Percentiles rank a stretch among this genome's conserved stretches.
phyloP scores from a whole-genome alignment of 2,888 invertebrate species.

The Oligia fasciuncula region DNA sequence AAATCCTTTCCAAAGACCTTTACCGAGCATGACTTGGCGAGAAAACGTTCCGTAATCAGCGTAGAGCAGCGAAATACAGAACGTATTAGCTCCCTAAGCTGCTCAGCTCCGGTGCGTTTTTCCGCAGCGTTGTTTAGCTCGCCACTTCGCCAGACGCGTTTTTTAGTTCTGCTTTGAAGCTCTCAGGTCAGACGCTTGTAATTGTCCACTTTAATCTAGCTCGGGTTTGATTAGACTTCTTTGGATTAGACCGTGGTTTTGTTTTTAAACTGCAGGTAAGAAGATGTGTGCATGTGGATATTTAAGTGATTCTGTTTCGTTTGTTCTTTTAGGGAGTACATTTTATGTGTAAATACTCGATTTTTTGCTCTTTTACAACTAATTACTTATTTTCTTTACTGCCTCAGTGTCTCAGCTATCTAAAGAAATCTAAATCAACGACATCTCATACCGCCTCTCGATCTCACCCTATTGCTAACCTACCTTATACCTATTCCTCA shows the following conservation, averaged over 20 bases:
- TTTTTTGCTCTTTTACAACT: no score
- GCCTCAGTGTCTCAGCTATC: not conserved
- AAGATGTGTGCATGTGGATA: not conserved
- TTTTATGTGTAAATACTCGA: not conserved
- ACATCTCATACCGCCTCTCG: not conserved
- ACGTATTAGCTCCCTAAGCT: no score
- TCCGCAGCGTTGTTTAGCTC: slow-evolving; percentile 17
- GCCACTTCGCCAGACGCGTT: slow-evolving; percentile 33
- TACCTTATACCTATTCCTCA: not conserved
- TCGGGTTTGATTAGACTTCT: slow-evolving; percentile 26
- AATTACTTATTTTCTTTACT: not conserved
- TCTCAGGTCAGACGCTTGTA: slow-evolving; percentile 26
- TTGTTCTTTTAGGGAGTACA: no score
- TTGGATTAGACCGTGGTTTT: not conserved
- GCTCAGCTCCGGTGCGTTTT: no score
- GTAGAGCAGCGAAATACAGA: slow-evolving; percentile 29
- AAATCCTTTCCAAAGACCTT: slow-evolving; percentile 2
- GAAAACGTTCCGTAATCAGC: slow-evolving; percentile 37
- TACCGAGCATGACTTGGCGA: slow-evolving; percentile 31
- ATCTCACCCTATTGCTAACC: not conserved
- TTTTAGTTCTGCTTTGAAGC: slow-evolving; percentile 24
- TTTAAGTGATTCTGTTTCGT: not conserved
- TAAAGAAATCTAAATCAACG: not conserved
- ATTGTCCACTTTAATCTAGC: slow-evolving; percentile 33
- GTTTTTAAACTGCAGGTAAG: slow-evolving; percentile 9